Evolutionary conservation across 2,113 vertebrate species (phyloP).

Genomic region (Sceloporus tristichus): DNA sequence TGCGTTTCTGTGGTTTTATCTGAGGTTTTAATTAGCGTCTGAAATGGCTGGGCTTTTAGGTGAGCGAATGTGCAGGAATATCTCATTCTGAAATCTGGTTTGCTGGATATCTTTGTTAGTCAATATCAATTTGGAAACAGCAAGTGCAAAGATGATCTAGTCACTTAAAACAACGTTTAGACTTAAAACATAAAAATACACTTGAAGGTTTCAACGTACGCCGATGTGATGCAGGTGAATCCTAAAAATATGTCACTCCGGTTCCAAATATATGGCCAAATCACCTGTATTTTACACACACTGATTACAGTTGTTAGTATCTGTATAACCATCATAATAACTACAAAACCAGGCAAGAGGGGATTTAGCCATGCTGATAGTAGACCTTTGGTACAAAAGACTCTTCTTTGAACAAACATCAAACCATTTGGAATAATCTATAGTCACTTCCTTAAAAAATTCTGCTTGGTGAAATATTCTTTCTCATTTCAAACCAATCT

Average conservation of each 20-base stretch:
- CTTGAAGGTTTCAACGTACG: neutral
- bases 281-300: constrained; percentile 7
- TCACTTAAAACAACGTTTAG: neutral
- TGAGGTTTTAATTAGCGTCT: constrained; percentile 52
- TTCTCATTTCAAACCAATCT: no score
- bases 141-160: constrained; percentile 6
- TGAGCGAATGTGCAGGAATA: constrained; percentile 17
- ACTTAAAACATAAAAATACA: neutral
- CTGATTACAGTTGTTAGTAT: constrained; percentile 16
- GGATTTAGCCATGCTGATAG: neutral
- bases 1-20: neutral
- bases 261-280: constrained; percentile 12
- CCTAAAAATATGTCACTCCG: constrained; percentile 1
- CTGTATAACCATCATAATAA: constrained; percentile 10
- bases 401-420: neutral
- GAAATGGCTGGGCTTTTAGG: constrained; percentile 41
- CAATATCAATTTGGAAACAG: neutral
- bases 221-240: neutral
- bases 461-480: no score
- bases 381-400: no score
- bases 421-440: neutral
- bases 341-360: neutral
- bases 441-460: no score
- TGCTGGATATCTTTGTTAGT: constrained; percentile 26
- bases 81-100: constrained; percentile 17